A percentile compares a stretch with the other conserved stretches of the same genome.
Evolutionary conservation across 1,140 invertebrate genomes (phyloP).

Genomic region (Daktulosphaira vitifoliae): DNA sequence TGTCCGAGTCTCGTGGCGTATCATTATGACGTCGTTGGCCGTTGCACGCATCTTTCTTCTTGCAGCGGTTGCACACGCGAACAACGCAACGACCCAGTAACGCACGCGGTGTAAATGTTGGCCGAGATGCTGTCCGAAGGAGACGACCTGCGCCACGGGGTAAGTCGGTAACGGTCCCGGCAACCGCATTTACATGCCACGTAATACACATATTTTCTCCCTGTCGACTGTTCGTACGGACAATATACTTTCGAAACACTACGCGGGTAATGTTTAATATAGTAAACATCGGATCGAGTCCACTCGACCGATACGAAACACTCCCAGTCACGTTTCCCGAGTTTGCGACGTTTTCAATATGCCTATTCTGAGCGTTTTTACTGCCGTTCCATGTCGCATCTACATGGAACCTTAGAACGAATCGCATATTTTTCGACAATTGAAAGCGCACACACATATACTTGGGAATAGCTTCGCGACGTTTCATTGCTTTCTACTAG

Average conservation of each 20-base stretch:
- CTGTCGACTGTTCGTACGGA: too few relatives aligned
- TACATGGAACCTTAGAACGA: too few relatives aligned
- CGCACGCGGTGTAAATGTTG: background rate
- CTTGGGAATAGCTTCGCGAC: too few relatives aligned
- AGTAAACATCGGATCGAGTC: background rate
- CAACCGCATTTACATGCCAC: too few relatives aligned
- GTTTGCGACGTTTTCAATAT: constrained; percentile 10
- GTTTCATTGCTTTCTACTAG: too few relatives aligned
- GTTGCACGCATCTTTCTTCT: background rate
- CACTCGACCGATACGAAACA: constrained; percentile 24
- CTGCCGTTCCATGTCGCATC: background rate
- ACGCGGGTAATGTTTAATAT: too few relatives aligned
- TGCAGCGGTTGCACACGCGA: background rate
- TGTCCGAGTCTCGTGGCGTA: too few relatives aligned
- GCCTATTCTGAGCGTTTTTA: constrained; percentile 6
- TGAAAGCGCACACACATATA: background rate
- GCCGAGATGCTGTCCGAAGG: background rate
- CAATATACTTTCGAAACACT: too few relatives aligned
- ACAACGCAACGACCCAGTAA: constrained; percentile 12
- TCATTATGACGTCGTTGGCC: too few relatives aligned
- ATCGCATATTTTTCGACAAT: constrained; percentile 3
- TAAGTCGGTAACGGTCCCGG: background rate
- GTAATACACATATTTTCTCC: too few relatives aligned
- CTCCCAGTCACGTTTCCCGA: constrained; percentile 28
- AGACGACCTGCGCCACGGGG: background rate